Conservation (phyloP, 2,113 vertebrate genomes). For the Pterocles orientalis region DNA sequence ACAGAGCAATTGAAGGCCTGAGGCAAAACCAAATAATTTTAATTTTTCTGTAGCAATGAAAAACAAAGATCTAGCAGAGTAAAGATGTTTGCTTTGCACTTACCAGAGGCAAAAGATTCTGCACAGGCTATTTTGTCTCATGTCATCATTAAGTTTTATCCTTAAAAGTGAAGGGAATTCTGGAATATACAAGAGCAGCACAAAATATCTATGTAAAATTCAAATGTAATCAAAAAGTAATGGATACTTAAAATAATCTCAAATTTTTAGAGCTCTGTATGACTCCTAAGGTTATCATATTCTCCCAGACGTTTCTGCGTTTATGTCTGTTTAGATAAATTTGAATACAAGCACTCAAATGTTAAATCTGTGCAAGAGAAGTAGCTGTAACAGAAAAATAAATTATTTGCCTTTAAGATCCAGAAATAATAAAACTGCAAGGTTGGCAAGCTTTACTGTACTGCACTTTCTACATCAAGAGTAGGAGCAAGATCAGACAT, state of each 20-base stretch:
- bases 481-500: not conserved
- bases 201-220: not conserved
- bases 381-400: not conserved
- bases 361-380: not conserved
- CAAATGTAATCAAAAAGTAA: not conserved
- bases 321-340: not conserved
- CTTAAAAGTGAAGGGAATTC: not conserved
- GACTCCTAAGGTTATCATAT: not conserved
- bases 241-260: not conserved
- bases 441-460: not conserved
- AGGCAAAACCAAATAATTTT: conserved; percentile 3
- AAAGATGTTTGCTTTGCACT: conserved; percentile 41
- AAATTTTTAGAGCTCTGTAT: not conserved
- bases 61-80: not conserved
- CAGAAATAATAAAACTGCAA: not conserved
- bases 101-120: conserved; percentile 17
- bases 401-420: not conserved
- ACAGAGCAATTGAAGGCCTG: not conserved
- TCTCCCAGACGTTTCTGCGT: not conserved
- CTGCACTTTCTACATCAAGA: not conserved
- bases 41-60: conserved; percentile 34
- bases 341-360: not conserved
- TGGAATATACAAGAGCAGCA: not conserved
- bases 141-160: not conserved
- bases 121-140: not conserved